These are phyloP conservation scores for Corella eumyota DNA, from an alignment of 23 tunicate species.

Conservation along the genomic window DNA sequence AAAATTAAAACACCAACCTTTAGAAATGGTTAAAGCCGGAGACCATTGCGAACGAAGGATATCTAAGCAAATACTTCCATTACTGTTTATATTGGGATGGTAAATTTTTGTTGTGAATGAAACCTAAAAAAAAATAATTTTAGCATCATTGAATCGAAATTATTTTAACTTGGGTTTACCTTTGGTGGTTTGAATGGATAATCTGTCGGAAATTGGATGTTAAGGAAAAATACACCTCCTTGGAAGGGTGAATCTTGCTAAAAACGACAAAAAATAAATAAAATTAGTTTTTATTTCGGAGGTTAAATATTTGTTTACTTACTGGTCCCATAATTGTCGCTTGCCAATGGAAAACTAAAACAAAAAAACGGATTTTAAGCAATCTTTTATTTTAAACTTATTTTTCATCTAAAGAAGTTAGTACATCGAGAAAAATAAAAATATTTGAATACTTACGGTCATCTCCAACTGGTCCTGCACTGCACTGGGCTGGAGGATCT, in stretches of 20 bases:
- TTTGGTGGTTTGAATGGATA: constrained; percentile 95
- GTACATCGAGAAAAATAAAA: too few species aligned
- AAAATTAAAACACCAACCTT: too few species aligned
- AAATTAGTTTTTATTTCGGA: not conserved
- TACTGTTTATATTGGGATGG: constrained; percentile 84
- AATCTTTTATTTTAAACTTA: too few species aligned
- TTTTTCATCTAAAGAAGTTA: too few species aligned
- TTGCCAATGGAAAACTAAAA: constrained; percentile 88
- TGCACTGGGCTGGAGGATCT: constrained; percentile 66
- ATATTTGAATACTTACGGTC: constrained; percentile 44
- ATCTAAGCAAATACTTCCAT: constrained; percentile 91
- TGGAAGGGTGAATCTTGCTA: constrained; percentile 47
- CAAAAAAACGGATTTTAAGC: too few species aligned
- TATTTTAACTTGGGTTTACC: too few species aligned
- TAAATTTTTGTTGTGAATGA: constrained; percentile 67
- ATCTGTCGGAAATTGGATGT: constrained; percentile 82
- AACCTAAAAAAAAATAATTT: constrained; percentile 26
- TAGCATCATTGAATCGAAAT: too few species aligned
- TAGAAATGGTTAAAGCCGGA: constrained; percentile 79
- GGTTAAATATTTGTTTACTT: constrained; percentile 9
- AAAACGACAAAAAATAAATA: not conserved
- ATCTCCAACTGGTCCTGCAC: constrained; percentile 76
- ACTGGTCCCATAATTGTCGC: constrained; percentile 90
- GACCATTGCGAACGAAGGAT: constrained; percentile 88
- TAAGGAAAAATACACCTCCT: constrained; percentile 74